A percentile compares a stretch with the other conserved stretches of the same genome.
These are phyloP conservation scores for Amphiprion ocellaris DNA, from an alignment of 2,113 vertebrate species.

Conservation along the genomic window DNA sequence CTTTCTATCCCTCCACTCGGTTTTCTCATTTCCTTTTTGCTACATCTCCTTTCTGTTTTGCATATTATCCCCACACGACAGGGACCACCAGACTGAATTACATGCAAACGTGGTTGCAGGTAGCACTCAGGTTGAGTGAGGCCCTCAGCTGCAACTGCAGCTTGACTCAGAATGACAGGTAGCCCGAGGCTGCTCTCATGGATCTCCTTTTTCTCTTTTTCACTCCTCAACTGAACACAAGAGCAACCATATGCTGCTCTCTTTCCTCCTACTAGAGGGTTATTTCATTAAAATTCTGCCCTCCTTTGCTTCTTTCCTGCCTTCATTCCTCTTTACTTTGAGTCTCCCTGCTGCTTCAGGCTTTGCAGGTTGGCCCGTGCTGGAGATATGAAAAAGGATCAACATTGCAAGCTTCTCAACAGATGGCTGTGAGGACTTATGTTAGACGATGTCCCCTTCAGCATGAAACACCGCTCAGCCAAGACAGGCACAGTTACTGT, in stretches of 20 bases:
- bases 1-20: background rate
- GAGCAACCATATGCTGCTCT: constrained; percentile 54
- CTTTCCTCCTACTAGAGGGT: constrained; percentile 24
- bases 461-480: constrained; percentile 55
- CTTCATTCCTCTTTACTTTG: constrained; percentile 23
- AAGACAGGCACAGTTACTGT: constrained; percentile 44
- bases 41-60: constrained; percentile 26
- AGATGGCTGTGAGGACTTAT: constrained; percentile 63
- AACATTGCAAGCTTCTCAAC: constrained; percentile 49
- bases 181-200: constrained; percentile 59
- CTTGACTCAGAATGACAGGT: constrained; percentile 69
- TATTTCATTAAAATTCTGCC: constrained; percentile 55
- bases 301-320: background rate
- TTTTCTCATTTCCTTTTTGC: constrained; percentile 20
- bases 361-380: constrained; percentile 46
- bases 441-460: constrained; percentile 62
- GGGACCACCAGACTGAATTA: constrained; percentile 47
- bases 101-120: constrained; percentile 42
- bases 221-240: constrained; percentile 38
- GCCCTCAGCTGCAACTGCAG: constrained; percentile 53
- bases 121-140: constrained; percentile 55
- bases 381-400: constrained; percentile 58
- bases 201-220: constrained; percentile 43
- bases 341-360: constrained; percentile 50
- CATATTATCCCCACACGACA: constrained; percentile 29